Conservation (phyloP, 2,888 invertebrate genomes). For the Xestia rhomboidea region DNA sequence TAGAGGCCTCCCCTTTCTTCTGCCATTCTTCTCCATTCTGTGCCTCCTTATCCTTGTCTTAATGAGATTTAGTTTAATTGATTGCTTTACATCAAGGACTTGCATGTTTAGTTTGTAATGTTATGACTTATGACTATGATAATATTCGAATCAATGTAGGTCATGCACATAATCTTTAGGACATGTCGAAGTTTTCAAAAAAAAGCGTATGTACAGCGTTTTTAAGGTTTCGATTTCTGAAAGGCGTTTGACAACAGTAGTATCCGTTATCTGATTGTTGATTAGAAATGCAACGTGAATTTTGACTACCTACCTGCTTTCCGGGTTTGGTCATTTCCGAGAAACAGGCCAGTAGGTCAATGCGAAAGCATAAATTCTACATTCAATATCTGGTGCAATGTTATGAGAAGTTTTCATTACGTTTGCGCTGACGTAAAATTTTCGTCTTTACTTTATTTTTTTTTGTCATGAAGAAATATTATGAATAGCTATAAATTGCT, state of each 20-base stretch:
- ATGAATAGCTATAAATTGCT: background rate
- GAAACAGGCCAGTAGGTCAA: constrained; percentile 46
- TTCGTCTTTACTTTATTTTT: constrained; percentile 5
- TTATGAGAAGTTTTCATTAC: constrained; percentile 15
- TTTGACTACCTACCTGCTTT: background rate
- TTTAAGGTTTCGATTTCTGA: constrained; percentile 9
- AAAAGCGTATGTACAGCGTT: background rate
- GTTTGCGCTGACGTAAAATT: background rate
- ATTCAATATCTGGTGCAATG: constrained; percentile 32
- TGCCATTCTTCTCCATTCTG: too few relatives aligned
- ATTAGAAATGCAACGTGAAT: constrained; percentile 15
- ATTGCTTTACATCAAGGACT: background rate
- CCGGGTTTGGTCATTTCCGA: background rate
- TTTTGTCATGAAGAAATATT: background rate
- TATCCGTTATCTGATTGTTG: background rate
- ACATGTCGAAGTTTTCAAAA: background rate
- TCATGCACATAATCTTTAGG: background rate
- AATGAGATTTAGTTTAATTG: background rate
- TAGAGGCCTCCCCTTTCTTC: too few relatives aligned
- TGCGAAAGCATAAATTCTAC: constrained; percentile 23
- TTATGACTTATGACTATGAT: background rate
- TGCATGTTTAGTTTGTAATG: background rate
- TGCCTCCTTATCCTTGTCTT: too few relatives aligned
- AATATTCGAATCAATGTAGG: background rate
- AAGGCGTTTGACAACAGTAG: constrained; percentile 29